phyloP scores from a whole-genome alignment of 1,140 invertebrate genomes.

The Venturia canescens region DNA sequence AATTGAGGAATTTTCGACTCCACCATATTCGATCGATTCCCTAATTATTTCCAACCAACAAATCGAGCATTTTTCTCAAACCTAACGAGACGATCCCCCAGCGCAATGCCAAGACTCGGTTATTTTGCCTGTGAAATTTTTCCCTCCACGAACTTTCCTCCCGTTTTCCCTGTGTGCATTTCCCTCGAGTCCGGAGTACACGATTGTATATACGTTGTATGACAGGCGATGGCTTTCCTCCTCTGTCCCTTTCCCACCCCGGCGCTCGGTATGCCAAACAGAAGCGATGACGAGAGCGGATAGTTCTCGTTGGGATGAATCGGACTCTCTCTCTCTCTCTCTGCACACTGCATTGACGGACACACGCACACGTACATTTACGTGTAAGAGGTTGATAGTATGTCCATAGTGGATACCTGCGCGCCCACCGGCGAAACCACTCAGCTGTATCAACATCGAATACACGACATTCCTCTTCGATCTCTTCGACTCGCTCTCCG shows the following conservation, averaged over 20 bases:
- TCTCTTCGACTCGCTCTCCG: conserved; percentile 54
- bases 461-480: conserved; percentile 77
- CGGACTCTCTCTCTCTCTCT: too few relatives aligned
- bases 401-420: conserved; percentile 67
- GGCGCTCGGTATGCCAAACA: conserved; percentile 73
- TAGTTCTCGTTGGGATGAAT: neutral
- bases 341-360: neutral
- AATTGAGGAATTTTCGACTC: too few relatives aligned
- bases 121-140: too few relatives aligned
- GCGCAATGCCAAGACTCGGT: too few relatives aligned
- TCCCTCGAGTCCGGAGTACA: neutral
- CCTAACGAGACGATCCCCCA: too few relatives aligned
- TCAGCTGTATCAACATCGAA: conserved; percentile 77
- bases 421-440: conserved; percentile 68
- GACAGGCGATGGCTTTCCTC: neutral
- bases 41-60: too few relatives aligned
- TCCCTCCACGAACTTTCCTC: neutral
- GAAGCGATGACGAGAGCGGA: conserved; percentile 65
- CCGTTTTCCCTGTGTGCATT: neutral
- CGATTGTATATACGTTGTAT: conserved; percentile 15
- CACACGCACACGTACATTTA: neutral
- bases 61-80: too few relatives aligned
- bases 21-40: neutral
- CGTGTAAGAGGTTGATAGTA: conserved; percentile 16
- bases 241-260: conserved; percentile 24